Evolutionary conservation across 2,888 invertebrate species (phyloP), one percentile per base, ranked within the genome.

Genomic region (Beris morrisii): DNA sequence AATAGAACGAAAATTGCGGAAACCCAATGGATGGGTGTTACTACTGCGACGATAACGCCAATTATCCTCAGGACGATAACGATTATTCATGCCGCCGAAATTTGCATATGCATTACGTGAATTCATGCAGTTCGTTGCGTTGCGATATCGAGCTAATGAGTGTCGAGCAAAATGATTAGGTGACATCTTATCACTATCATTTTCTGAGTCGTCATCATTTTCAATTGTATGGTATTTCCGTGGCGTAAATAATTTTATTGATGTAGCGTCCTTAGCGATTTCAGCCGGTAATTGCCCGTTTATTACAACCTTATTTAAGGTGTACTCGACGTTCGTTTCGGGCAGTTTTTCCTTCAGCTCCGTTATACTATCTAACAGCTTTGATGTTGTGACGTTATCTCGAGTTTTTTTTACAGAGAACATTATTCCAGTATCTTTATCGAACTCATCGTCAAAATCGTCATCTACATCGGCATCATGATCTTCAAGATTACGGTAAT

Each of bases 301-400:
- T 5, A 38, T 5, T 9, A 7, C 9, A 22, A 22, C 22, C 22
- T 22, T 22, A 22, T 22, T 22, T 22, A 22, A 22, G 38, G 5
- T 9, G 38, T 38, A 9, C 9, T 69, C 65, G 57, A 63, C 64
- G 61, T 32, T 61, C 50, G 61, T 9, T 32, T 48, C 50, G 75
- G 79, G 78, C 77, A 79, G 75, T 76, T 77, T 79, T 75, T 77
- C 78, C 72, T 77, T 78, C 73, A 79, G 75, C 75, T 79, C 79
- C 74, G 75, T 77, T 76, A 79, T 79, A 78, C 79, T 79, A 75
- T 76, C 77, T 74, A 79, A 76, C 73, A 77, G n/a, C 54, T 54
- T 69, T 52, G 63, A 53, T 54, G 64, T 55, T 15, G 28, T 28
- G 22, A 22, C 22, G 44, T 64, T 65, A 15, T 65, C 65, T 4